phyloP scores from a whole-genome alignment of 2,888 invertebrate genomes.

The Agrochola litura region DNA sequence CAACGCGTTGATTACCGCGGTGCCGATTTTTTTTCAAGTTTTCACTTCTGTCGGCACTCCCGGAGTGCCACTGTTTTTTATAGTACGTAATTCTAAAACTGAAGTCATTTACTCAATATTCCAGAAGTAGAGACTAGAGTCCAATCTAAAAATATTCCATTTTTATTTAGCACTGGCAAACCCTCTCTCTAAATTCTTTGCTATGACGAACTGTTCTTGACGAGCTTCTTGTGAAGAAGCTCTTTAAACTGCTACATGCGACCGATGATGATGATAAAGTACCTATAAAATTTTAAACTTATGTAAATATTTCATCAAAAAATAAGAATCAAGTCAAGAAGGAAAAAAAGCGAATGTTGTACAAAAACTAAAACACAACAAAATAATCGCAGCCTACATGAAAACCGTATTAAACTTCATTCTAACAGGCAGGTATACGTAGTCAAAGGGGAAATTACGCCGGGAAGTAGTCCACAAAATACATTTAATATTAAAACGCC shows the following conservation, averaged over 20 bases:
- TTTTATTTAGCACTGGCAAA: background rate
- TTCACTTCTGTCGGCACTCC: too few species aligned
- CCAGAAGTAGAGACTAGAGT: background rate
- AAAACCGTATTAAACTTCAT: conserved; percentile 42
- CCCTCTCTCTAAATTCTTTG: background rate
- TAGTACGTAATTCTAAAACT: background rate
- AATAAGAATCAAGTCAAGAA: background rate
- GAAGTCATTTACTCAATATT: background rate
- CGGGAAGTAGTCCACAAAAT: conserved; percentile 45
- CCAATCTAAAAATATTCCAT: background rate
- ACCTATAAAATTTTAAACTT: background rate
- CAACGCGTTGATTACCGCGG: too few species aligned
- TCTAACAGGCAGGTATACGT: conserved; percentile 11
- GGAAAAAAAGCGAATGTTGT: background rate
- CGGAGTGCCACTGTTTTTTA: too few species aligned
- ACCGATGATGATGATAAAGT: background rate
- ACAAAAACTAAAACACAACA: conserved; percentile 18
- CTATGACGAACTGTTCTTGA: background rate
- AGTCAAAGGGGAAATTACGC: conserved; percentile 40
- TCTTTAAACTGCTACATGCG: background rate
- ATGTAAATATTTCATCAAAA: background rate
- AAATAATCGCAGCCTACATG: conserved; percentile 14
- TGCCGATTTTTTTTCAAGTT: too few species aligned
- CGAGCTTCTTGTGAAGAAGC: too few species aligned
- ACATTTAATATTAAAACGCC: conserved; percentile 63